Evolutionary conservation across 2,797 vertebrate species (phyloP).

Genomic region (Pelochelys cantorii): DNA sequence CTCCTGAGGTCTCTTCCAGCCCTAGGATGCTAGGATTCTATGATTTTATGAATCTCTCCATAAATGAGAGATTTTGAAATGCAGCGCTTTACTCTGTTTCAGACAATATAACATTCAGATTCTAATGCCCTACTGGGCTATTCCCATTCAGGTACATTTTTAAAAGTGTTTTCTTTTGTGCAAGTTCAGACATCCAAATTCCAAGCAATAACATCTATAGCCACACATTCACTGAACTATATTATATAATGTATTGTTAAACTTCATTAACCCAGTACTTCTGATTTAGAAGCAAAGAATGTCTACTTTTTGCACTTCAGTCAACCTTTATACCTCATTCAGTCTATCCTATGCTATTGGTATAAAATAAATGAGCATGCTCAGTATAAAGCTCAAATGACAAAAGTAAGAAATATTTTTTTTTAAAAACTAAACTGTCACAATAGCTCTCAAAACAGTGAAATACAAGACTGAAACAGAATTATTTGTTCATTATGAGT

Average conservation of each 20-base stretch:
- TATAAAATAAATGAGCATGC: neutral
- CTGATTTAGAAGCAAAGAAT: conserved; percentile 13
- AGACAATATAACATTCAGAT: neutral
- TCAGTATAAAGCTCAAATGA: neutral
- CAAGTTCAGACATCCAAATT: conserved; percentile 9
- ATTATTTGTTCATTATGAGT: neutral
- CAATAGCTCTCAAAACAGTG: neutral
- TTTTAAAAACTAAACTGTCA: neutral
- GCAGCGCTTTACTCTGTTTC: neutral
- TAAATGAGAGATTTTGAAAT: conserved; percentile 3
- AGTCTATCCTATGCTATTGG: neutral
- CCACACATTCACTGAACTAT: neutral
- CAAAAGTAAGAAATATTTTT: neutral
- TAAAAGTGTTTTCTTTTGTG: conserved; percentile 44
- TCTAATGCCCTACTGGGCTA: neutral
- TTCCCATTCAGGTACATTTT: conserved; percentile 15
- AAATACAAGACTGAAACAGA: neutral
- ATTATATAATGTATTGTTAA: conserved; percentile 16
- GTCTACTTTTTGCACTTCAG: conserved; percentile 20
- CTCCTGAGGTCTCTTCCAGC: no score
- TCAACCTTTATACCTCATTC: neutral
- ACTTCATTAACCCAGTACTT: conserved; percentile 34
- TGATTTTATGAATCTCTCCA: neutral
- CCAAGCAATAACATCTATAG: conserved; percentile 29
- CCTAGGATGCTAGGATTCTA: no score